Evolutionary conservation across 1,140 invertebrate genomes (phyloP).

Genomic region (Drosophila saltans): DNA sequence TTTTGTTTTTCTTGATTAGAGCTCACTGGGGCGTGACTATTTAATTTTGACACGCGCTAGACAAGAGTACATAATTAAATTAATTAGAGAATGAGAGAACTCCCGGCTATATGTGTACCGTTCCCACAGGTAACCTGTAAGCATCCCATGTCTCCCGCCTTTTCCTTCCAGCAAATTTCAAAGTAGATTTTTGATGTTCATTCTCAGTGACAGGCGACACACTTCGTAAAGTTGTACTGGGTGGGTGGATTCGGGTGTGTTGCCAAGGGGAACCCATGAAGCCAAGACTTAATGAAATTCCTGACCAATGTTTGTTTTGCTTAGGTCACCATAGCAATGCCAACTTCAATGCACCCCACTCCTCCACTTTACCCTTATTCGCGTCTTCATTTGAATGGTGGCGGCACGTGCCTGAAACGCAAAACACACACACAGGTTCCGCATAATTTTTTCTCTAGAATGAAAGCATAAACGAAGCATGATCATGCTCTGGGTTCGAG

Average conservation of each 20-base stretch:
- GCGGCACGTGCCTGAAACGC: slow-evolving; percentile 70
- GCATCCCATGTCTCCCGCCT: not conserved
- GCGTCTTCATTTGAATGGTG: slow-evolving; percentile 30
- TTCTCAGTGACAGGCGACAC: slow-evolving; percentile 77
- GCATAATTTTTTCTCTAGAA: slow-evolving; percentile 75
- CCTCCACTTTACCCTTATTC: slow-evolving; percentile 23
- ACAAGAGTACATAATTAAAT: slow-evolving; percentile 77
- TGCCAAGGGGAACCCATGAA: slow-evolving; percentile 40
- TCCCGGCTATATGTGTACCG: not conserved
- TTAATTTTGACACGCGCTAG: slow-evolving; percentile 78
- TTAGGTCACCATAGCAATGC: slow-evolving; percentile 72
- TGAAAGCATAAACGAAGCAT: slow-evolving; percentile 78
- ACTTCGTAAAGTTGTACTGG: slow-evolving; percentile 48
- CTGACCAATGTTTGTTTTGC: slow-evolving; percentile 74
- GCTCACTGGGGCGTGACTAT: slow-evolving; percentile 67
- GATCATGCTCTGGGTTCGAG: slow-evolving; percentile 25
- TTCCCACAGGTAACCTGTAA: slow-evolving; percentile 71
- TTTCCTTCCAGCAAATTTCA: slow-evolving; percentile 15
- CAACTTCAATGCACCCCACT: not conserved
- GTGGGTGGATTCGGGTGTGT: slow-evolving; percentile 31
- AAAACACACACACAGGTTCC: slow-evolving; percentile 75
- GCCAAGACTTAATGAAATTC: slow-evolving; percentile 70
- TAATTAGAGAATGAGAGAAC: slow-evolving; percentile 62
- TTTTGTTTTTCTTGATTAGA: slow-evolving; percentile 50
- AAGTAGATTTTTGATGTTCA: slow-evolving; percentile 66